A percentile compares a stretch with the other conserved stretches of the same genome.
Evolutionary conservation across 1,140 invertebrate genomes (phyloP).

Genomic region (Drosophila mauritiana): DNA sequence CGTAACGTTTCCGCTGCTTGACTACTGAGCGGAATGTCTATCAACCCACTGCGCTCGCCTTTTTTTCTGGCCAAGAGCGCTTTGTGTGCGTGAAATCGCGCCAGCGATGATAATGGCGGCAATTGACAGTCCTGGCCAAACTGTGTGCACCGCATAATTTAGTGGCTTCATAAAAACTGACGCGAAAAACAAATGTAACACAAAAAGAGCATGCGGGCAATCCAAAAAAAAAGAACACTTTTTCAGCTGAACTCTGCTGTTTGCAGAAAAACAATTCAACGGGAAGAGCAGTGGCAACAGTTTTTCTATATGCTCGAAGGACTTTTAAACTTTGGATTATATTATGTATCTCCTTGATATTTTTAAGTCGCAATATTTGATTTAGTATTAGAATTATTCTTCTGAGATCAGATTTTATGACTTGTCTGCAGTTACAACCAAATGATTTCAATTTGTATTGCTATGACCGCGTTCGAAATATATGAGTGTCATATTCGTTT

Average conservation of each 20-base stretch:
- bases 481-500: conserved; percentile 7
- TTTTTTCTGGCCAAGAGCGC: conserved; percentile 24
- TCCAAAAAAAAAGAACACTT: not conserved
- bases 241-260: conserved; percentile 35
- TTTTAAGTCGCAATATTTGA: not conserved
- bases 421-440: not conserved
- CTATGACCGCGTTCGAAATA: conserved; percentile 10
- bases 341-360: not conserved
- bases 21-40: conserved; percentile 51
- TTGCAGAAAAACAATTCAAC: conserved; percentile 29
- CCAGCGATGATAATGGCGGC: conserved; percentile 38
- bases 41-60: conserved; percentile 41
- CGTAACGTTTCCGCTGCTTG: conserved; percentile 56
- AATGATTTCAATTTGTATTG: conserved; percentile 17
- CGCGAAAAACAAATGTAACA: conserved; percentile 16
- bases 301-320: not conserved
- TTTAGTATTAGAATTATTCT: too few relatives aligned
- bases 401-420: too few relatives aligned
- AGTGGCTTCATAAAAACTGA: conserved; percentile 39
- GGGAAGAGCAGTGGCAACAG: not conserved
- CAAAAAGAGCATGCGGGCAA: conserved; percentile 3
- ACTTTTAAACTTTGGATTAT: not conserved
- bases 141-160: conserved; percentile 48
- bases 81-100: conserved; percentile 24
- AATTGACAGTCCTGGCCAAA: conserved; percentile 56